These are phyloP conservation scores for Yponomeuta sedellus DNA, from an alignment of 2,888 invertebrate species.

Conservation along the genomic window DNA sequence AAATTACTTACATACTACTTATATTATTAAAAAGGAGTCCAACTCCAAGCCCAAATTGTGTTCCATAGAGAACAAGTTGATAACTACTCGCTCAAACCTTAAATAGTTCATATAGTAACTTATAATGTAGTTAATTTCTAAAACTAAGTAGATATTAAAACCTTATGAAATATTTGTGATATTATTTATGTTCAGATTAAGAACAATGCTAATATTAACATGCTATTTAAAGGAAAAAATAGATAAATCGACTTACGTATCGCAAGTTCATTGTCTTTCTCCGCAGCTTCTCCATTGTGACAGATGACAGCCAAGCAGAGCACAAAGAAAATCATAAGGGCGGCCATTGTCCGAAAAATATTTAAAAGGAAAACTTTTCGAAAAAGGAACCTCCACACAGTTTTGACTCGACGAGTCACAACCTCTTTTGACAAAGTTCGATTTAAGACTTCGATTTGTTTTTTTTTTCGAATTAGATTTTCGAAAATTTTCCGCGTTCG, in stretches of 20 bases:
- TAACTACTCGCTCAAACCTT: too few relatives aligned
- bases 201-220: not conserved
- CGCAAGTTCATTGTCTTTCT: constrained; percentile 42
- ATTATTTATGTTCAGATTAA: too few relatives aligned
- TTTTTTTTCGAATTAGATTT: constrained; percentile 2
- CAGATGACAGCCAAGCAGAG: constrained; percentile 52
- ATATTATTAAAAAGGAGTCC: too few relatives aligned
- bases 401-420: constrained; percentile 1
- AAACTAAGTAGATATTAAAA: too few relatives aligned
- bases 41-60: too few relatives aligned
- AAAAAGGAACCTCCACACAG: not conserved
- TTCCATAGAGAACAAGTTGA: too few relatives aligned
- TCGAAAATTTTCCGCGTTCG: constrained; percentile 24
- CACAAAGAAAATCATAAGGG: constrained; percentile 49
- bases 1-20: too few relatives aligned
- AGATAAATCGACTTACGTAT: constrained; percentile 49
- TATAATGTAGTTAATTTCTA: too few relatives aligned
- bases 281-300: constrained; percentile 54
- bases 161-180: too few relatives aligned
- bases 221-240: not conserved
- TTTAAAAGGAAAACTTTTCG: not conserved
- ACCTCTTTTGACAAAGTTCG: not conserved
- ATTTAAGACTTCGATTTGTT: constrained; percentile 7
- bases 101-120: too few relatives aligned
- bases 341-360: constrained; percentile 45